A percentile compares a stretch with the other conserved stretches of the same genome.
Conservation (phyloP, 2,113 vertebrate genomes). For the Gnathonemus echidnorhynchus region DNA sequence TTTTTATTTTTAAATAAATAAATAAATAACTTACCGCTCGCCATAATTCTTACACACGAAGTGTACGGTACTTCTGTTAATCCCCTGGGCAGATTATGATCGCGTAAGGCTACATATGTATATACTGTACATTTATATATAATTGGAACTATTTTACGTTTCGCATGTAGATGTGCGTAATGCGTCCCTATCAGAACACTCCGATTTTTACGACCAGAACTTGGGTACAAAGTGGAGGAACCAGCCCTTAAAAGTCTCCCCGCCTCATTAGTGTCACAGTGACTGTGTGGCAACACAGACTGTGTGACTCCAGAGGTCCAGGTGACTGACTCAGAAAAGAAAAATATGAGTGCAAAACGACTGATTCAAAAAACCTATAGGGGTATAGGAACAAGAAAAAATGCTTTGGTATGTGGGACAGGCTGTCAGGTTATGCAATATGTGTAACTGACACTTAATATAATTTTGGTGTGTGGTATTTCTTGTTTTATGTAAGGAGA, state of each 20-base stretch:
- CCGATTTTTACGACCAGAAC: too few relatives aligned
- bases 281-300: not conserved
- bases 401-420: not conserved
- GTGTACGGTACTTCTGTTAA: not conserved
- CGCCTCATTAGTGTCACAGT: not conserved
- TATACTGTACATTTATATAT: too few relatives aligned
- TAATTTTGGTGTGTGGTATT: slow-evolving; percentile 33
- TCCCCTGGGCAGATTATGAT: not conserved
- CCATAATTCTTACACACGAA: not conserved
- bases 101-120: not conserved
- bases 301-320: not conserved
- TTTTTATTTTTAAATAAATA: not conserved
- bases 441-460: not conserved
- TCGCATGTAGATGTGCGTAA: too few relatives aligned
- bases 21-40: not conserved
- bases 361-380: not conserved
- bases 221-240: not conserved
- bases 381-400: not conserved
- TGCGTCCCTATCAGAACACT: too few relatives aligned
- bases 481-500: not conserved
- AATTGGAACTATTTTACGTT: too few relatives aligned
- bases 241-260: too few relatives aligned
- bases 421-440: not conserved
- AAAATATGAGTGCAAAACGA: not conserved
- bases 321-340: not conserved